Conservation (phyloP, 2,888 invertebrate species). For the Spisula subtruncata region DNA sequence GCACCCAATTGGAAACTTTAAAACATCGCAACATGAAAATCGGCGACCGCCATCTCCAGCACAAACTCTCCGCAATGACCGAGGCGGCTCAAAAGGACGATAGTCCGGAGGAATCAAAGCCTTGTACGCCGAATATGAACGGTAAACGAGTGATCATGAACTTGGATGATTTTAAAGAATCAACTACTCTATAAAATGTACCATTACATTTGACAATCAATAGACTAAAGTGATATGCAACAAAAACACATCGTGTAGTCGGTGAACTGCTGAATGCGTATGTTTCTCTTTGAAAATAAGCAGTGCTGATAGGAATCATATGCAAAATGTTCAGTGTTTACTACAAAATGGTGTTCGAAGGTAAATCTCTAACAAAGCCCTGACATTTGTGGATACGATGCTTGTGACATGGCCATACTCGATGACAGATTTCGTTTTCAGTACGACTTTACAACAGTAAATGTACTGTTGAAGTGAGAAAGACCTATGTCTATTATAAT, state of each 20-base stretch:
- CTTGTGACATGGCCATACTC: too few relatives aligned
- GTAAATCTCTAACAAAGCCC: too few relatives aligned
- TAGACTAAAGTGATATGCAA: conserved; percentile 54
- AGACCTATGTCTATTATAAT: too few relatives aligned
- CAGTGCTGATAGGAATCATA: neutral
- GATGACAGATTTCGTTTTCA: too few relatives aligned
- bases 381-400: too few relatives aligned
- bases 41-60: conserved; percentile 92
- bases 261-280: neutral
- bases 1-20: conserved; percentile 93
- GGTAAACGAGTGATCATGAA: conserved; percentile 86
- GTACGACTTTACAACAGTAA: too few relatives aligned
- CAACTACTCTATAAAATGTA: conserved; percentile 81
- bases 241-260: neutral
- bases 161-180: conserved; percentile 85
- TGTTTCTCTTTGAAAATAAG: neutral
- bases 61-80: conserved; percentile 94
- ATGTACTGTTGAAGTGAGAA: too few relatives aligned
- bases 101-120: conserved; percentile 81
- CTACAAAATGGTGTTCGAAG: too few relatives aligned
- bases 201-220: conserved; percentile 47
- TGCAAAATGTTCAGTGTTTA: too few relatives aligned
- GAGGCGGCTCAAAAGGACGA: conserved; percentile 90
- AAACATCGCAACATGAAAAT: conserved; percentile 93
- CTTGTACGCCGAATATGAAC: conserved; percentile 84